Evolutionary conservation across 2,888 invertebrate species (phyloP).

Genomic region (Thumatha senex): DNA sequence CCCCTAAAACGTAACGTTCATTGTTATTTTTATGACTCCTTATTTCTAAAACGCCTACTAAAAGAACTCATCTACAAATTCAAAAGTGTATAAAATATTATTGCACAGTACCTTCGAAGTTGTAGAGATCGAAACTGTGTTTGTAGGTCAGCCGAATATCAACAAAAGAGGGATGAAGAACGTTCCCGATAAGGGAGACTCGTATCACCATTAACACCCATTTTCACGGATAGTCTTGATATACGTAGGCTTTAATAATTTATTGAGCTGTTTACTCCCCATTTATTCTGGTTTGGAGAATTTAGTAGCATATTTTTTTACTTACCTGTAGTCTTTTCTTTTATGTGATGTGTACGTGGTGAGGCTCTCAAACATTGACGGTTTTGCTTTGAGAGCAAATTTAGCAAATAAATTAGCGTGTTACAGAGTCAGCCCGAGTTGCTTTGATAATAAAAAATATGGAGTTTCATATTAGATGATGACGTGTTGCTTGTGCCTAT

Average conservation of each 20-base stretch:
- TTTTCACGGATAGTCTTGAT: conserved; percentile 21
- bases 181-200: conserved; percentile 36
- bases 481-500: too few relatives aligned
- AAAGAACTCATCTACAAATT: conserved; percentile 39
- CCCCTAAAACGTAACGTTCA: conserved; percentile 34
- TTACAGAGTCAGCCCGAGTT: too few relatives aligned
- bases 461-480: too few relatives aligned
- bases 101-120: conserved; percentile 16
- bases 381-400: too few relatives aligned
- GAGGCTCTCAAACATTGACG: too few relatives aligned
- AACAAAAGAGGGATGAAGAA: conserved; percentile 58
- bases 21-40: conserved; percentile 36
- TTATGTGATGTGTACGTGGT: neutral
- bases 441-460: too few relatives aligned
- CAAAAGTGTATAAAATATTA: conserved; percentile 37
- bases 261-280: neutral
- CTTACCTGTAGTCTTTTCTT: neutral
- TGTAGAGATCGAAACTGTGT: conserved; percentile 58
- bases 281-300: neutral
- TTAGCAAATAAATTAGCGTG: too few relatives aligned
- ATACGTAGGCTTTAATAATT: conserved; percentile 7
- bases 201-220: conserved; percentile 23
- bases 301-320: neutral
- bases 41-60: conserved; percentile 32
- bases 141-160: conserved; percentile 76